A percentile compares a stretch with the other conserved stretches of the same genome.
phyloP scores from a whole-genome alignment of 2,888 invertebrate genomes.

The Phyllotreta cruciferae region DNA sequence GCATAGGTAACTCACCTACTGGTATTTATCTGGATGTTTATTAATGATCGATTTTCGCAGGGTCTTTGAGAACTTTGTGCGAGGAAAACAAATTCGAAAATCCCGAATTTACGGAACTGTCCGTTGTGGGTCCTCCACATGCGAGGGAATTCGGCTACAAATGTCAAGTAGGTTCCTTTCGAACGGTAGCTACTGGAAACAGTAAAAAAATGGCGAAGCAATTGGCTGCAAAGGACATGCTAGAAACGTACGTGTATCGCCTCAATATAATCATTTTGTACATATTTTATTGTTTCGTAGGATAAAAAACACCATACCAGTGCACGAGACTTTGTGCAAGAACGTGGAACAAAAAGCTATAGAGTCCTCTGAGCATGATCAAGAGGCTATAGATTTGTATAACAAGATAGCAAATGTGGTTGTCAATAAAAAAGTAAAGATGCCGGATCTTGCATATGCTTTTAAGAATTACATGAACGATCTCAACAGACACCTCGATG shows the following conservation, averaged over 20 bases:
- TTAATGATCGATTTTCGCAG: slow-evolving; percentile 25
- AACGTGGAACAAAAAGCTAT: slow-evolving; percentile 35
- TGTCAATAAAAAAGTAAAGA: slow-evolving; percentile 45
- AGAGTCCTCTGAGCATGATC: slow-evolving; percentile 40
- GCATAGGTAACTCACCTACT: slow-evolving; percentile 38
- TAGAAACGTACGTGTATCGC: slow-evolving; percentile 48
- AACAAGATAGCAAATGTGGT: slow-evolving; percentile 41
- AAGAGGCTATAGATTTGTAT: slow-evolving; percentile 42
- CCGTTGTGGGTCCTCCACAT: slow-evolving; percentile 73
- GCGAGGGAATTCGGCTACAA: slow-evolving; percentile 68
- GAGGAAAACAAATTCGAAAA: slow-evolving; percentile 61
- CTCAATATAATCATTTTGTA: neutral
- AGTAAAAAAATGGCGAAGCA: slow-evolving; percentile 74
- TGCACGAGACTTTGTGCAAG: slow-evolving; percentile 32
- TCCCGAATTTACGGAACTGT: slow-evolving; percentile 65
- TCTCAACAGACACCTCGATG: slow-evolving; percentile 41
- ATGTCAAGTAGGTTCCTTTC: slow-evolving; percentile 64
- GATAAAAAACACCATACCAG: slow-evolving; percentile 46
- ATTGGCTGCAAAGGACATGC: slow-evolving; percentile 64
- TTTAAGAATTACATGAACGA: slow-evolving; percentile 48
- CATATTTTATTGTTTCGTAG: slow-evolving; percentile 39
- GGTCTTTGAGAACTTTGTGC: slow-evolving; percentile 59
- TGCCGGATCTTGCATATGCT: slow-evolving; percentile 47
- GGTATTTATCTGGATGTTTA: neutral
- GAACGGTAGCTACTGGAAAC: slow-evolving; percentile 64